Base-by-base conservation (phyloP, 2,888 invertebrate species). In the Apotomis capreana region DNA sequence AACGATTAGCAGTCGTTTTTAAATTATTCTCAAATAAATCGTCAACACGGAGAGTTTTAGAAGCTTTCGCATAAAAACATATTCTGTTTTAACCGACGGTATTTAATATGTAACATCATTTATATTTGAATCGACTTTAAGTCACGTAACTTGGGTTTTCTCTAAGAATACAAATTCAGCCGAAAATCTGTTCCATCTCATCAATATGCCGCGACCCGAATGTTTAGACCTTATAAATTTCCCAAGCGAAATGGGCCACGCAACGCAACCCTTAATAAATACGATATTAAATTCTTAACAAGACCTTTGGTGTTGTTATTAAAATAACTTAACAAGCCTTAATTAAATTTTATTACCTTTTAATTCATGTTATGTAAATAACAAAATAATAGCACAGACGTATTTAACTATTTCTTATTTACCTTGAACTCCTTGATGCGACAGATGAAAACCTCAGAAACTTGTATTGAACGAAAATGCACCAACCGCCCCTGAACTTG, bases 401-500 rank as follows among this genome's bases (percentile, higher is more conserved):
- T 2, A 46, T 5, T 6, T 12, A 5, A 6, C n/a, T 54, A 54
- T 37, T n/a, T 15, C 5, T 51, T 49, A 68, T 54, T 72, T 72
- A 72, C 72, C 72, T 72, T 51, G 40, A 51, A 68, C 37, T 68
- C 71, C 57, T 57, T 58, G 12, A 13, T 44, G 58, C 46, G 55
- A 40, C 55, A 68, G 13, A 68, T 44, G 71, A 61, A 67, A 68
- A 68, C 51, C 71, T 62, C 68, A 60, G 54, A 67, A 59, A 68
- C 65, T 70, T 68, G 71, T 91, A 92, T 91, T 84, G 91, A 92
- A 87, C 91, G 87, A 87, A 65, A 65, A 90, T 92, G 92, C 92
- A 93, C 90, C 88, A 90, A 84, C 84, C 89, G 90, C 85, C 91
- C 91, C 82, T 92, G 92, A 92, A 92, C 92, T 92, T 93, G 91